Percentiles rank a stretch among this genome's conserved stretches.
phyloP scores from a whole-genome alignment of 2,797 vertebrate genomes.

The Aulostomus chinensis region DNA sequence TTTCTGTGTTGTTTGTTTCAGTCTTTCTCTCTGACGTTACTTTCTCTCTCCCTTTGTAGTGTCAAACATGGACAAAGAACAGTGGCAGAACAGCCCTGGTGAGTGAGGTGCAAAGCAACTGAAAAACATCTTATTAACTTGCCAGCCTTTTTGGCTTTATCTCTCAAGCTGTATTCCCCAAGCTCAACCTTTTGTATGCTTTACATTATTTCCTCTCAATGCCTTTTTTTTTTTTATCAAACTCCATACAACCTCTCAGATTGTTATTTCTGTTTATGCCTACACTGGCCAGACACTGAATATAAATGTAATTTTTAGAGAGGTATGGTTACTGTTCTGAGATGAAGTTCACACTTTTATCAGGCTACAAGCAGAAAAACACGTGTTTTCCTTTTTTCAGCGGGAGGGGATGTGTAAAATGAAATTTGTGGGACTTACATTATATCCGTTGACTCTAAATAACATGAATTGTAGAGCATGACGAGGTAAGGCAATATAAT shows the following conservation, averaged over 20 bases:
- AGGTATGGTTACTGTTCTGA: no score
- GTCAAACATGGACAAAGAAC: conserved; percentile 73
- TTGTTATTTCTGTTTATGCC: conserved; percentile 1
- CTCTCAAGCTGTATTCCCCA: conserved; percentile 26
- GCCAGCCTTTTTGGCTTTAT: conserved; percentile 29
- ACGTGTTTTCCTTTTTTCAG: no score
- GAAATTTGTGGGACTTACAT: no score
- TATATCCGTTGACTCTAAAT: no score
- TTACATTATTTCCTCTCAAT: conserved; percentile 13
- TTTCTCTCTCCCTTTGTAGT: conserved; percentile 68
- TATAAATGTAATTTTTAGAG: no score
- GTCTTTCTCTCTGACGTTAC: conserved; percentile 28
- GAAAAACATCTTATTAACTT: conserved; percentile 63
- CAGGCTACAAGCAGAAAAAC: no score
- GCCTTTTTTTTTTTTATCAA: conserved; percentile 18
- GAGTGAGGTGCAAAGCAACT: conserved; percentile 58
- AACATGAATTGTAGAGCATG: no score
- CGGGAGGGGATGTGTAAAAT: no score
- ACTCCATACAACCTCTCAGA: conserved; percentile 4
- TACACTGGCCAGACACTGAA: background rate
- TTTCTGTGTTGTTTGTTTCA: conserved; percentile 47
- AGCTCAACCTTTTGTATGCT: conserved; percentile 25
- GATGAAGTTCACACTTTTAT: no score
- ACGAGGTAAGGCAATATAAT: no score
- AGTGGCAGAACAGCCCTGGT: conserved; percentile 64